These are phyloP conservation scores for Pocillopora verrucosa DNA, from an alignment of 64 coral and sea anemone genomes.

Conservation along the genomic window DNA sequence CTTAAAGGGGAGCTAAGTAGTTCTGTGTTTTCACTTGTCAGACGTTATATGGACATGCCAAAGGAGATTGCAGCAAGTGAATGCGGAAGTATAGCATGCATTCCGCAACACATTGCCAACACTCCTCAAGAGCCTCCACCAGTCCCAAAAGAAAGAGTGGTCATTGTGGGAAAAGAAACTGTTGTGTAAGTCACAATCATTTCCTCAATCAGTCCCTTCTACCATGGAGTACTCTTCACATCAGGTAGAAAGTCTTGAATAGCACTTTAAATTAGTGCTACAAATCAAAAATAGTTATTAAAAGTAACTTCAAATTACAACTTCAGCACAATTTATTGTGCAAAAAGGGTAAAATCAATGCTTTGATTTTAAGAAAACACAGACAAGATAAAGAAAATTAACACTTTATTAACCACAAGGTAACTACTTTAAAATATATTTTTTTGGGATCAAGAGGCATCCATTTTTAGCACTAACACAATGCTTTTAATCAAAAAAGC, in stretches of 20 bases:
- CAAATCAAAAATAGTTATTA: neutral
- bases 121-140: slow-evolving; percentile 30
- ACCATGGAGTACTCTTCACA: neutral
- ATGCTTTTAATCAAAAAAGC: neutral
- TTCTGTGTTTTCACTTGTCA: slow-evolving; percentile 91
- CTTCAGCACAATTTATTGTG: neutral
- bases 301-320: neutral
- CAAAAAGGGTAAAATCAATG: neutral
- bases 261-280: neutral
- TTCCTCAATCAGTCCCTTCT: neutral
- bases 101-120: slow-evolving; percentile 61
- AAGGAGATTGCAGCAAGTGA: slow-evolving; percentile 72
- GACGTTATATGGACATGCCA: slow-evolving; percentile 78
- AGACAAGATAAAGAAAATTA: neutral
- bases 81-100: slow-evolving; percentile 86
- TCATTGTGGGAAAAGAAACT: slow-evolving; percentile 64
- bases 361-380: neutral
- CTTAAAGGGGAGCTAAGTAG: slow-evolving; percentile 71
- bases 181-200: slow-evolving; percentile 36
- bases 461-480: neutral
- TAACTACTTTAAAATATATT: neutral
- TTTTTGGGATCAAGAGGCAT: neutral
- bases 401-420: too few relatives aligned
- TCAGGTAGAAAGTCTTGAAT: neutral
- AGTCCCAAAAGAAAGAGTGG: neutral